Evolutionary conservation across 2,888 invertebrate genomes (phyloP).

Genomic region (Siphlonurus alternatus): DNA sequence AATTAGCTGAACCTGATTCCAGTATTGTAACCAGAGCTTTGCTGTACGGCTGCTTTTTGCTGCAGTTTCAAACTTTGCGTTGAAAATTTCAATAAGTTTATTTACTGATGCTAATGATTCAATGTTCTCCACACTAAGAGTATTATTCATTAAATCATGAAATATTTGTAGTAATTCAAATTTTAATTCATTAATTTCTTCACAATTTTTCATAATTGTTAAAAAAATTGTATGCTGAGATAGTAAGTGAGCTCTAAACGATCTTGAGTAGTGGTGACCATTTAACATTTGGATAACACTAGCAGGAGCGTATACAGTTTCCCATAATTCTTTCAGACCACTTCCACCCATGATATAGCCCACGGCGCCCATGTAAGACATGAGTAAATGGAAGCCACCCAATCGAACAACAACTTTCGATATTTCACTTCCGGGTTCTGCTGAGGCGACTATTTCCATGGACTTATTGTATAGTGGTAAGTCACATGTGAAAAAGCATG

Average conservation of each 20-base stretch:
- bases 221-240: background rate
- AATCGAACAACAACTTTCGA: background rate
- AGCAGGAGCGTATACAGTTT: background rate
- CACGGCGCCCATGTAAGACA: background rate
- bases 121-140: background rate
- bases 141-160: background rate
- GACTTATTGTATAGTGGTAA: background rate
- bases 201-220: background rate
- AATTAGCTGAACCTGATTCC: background rate
- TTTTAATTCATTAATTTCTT: background rate
- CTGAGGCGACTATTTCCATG: background rate
- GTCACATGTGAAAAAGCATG: background rate
- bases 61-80: background rate
- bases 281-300: background rate
- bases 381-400: background rate
- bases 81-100: background rate
- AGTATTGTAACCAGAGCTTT: constrained; percentile 9
- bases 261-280: background rate
- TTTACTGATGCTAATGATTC: too few species aligned
- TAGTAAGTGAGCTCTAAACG: background rate
- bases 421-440: background rate
- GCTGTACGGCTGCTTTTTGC: background rate
- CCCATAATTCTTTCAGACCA: background rate
- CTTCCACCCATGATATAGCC: background rate
- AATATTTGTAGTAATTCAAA: too few species aligned